These are phyloP conservation scores for Axea sp. DNA, from an alignment of 2,888 invertebrate species.

Conservation along the genomic window DNA sequence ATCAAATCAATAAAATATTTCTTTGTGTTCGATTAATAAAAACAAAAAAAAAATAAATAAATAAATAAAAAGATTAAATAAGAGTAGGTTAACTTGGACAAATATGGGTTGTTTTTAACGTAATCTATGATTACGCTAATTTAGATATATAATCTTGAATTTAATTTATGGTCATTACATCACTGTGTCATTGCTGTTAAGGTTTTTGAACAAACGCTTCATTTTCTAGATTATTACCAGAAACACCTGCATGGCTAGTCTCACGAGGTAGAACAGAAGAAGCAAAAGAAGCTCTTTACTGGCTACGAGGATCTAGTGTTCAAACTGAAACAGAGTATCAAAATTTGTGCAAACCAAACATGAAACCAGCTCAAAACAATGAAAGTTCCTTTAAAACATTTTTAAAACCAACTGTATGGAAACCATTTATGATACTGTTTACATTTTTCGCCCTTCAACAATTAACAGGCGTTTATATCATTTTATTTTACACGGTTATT, in stretches of 20 bases:
- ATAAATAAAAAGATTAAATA: no score
- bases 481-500: slow-evolving; percentile 86
- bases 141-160: no score
- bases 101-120: no score
- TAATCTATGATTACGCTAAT: no score
- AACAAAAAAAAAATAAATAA: no score
- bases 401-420: slow-evolving; percentile 81
- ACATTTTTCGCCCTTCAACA: slow-evolving; percentile 86
- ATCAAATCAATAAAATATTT: no score
- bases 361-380: slow-evolving; percentile 63
- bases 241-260: slow-evolving; percentile 85
- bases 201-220: no score
- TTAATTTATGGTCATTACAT: no score
- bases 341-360: slow-evolving; percentile 81
- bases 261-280: slow-evolving; percentile 83
- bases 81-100: no score
- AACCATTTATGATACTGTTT: slow-evolving; percentile 85
- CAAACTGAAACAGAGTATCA: slow-evolving; percentile 84
- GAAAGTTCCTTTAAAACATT: slow-evolving; percentile 69
- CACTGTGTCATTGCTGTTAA: no score
- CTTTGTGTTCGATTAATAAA: no score
- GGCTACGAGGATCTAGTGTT: slow-evolving; percentile 84
- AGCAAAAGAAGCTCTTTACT: slow-evolving; percentile 83
- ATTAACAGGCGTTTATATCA: slow-evolving; percentile 86
- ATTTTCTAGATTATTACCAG: slow-evolving; percentile 82